Evolutionary conservation across 2,888 invertebrate genomes (phyloP).

Genomic region (Cosmopolites sordidus): DNA sequence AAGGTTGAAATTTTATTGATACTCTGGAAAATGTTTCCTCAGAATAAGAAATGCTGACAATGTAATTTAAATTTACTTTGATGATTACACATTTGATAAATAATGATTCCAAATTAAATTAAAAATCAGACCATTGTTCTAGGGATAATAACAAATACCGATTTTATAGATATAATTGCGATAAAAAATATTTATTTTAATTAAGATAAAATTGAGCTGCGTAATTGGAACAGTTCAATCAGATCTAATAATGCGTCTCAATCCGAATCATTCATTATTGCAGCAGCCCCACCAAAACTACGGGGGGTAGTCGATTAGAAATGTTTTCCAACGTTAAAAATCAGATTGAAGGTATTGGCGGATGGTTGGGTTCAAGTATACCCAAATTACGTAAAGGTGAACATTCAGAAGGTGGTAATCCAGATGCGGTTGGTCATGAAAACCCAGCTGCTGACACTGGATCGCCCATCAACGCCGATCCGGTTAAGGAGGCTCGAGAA

Average conservation of each 20-base stretch:
- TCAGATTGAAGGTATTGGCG: constrained; percentile 81
- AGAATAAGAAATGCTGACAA: too few species aligned
- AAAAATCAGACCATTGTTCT: too few species aligned
- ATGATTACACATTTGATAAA: too few species aligned
- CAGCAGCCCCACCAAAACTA: constrained; percentile 64
- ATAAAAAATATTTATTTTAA: not conserved
- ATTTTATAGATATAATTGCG: not conserved
- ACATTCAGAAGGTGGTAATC: constrained; percentile 41
- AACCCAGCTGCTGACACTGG: constrained; percentile 44
- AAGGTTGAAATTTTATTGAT: too few species aligned
- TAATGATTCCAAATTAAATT: too few species aligned
- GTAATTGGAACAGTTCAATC: too few species aligned
- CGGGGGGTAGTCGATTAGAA: constrained; percentile 54
- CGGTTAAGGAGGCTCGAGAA: constrained; percentile 52
- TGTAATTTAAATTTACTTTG: too few species aligned
- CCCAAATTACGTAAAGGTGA: constrained; percentile 71
- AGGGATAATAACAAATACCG: too few species aligned
- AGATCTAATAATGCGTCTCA: not conserved
- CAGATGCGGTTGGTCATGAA: constrained; percentile 37
- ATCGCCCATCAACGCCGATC: constrained; percentile 47
- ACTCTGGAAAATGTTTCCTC: too few species aligned
- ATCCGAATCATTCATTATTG: not conserved
- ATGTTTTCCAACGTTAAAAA: constrained; percentile 84
- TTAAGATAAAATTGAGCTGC: not conserved
- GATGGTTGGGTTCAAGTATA: constrained; percentile 66